Evolutionary conservation across 2,113 vertebrate species (phyloP), one percentile per base, ranked within the genome.

Genomic region (Epinephelus fuscoguttatus): DNA sequence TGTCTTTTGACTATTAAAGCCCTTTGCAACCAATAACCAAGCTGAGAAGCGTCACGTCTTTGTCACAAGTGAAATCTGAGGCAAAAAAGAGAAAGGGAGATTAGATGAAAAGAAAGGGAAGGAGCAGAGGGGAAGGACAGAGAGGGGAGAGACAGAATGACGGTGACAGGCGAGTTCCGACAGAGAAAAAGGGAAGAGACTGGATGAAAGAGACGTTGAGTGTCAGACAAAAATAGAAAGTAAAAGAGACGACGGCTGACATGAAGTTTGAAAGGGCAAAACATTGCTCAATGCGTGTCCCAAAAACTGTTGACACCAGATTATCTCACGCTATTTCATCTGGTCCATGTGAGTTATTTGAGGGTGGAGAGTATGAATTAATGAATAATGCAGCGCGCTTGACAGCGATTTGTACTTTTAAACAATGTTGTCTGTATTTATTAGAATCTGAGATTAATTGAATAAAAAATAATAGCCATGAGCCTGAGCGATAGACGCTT

Each of bases 171-270:
- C 47, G 23, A 3, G 62, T 60, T 76, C 62, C 83, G 84, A 81
- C 82, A 79, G 47, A 78, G 60, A 45, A 78, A 73, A 85, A 57
- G 45, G 40, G 55, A 69, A 83, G 75, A 70, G 52, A 59, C 14
- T 2, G 72, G 75, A 89, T 92, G 71, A 93, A 90, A 86, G 86
- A 75, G 69, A 77, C 23, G 52, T 7, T 21, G 17, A 69, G 67
- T 59, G 81, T 78, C 78, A 78, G 81, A 83, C 67, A 3, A 21
- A 89, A 86, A 89, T 74, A 78, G 86, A 84, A 83, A 76, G 57
- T 52, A 70, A 80, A 77, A 45, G 56, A 84, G 77, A 68, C 59
- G 18, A 76, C 8, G 52, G 30, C 68, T 86, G 78, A 64, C 66
- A 83, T 56, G 42, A 70, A 69, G 71, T 88, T 81, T 81, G 30